phyloP scores from a whole-genome alignment of 2,888 invertebrate genomes.

The Drosophila kanekoi region DNA sequence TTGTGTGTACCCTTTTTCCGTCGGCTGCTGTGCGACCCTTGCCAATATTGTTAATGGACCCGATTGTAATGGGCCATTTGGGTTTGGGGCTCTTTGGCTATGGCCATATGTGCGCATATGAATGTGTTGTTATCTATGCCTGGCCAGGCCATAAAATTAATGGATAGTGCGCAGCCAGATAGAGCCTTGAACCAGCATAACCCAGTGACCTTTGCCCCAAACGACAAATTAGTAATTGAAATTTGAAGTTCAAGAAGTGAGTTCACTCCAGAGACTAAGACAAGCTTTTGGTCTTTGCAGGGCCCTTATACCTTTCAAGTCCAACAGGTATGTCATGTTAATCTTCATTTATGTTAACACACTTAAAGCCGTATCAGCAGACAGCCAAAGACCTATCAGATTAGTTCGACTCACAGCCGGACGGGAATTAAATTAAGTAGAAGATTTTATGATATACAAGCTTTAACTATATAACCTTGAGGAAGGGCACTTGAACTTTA shows the following conservation, averaged over 20 bases:
- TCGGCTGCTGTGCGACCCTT: conserved; percentile 26
- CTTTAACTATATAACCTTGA: too few relatives aligned
- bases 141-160: conserved; percentile 56
- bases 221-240: conserved; percentile 2
- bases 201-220: conserved; percentile 19
- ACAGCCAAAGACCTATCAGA: too few relatives aligned
- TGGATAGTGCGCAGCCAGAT: conserved; percentile 35
- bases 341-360: too few relatives aligned
- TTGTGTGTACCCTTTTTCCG: conserved; percentile 29
- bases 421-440: too few relatives aligned
- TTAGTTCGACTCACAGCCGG: too few relatives aligned
- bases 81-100: conserved; percentile 11
- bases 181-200: conserved; percentile 11
- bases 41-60: conserved; percentile 76
- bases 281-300: neutral
- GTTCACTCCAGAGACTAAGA: neutral
- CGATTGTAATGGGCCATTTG: conserved; percentile 64
- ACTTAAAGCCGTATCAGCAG: too few relatives aligned
- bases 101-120: conserved; percentile 55
- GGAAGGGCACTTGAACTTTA: too few relatives aligned
- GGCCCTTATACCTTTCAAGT: too few relatives aligned
- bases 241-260: neutral
- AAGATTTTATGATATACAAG: too few relatives aligned
- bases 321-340: too few relatives aligned
- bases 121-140: conserved; percentile 49